Percentiles rank a stretch among this genome's conserved stretches.
These are phyloP conservation scores for Formica exsecta DNA, from an alignment of 1,140 invertebrate species.

Conservation along the genomic window DNA sequence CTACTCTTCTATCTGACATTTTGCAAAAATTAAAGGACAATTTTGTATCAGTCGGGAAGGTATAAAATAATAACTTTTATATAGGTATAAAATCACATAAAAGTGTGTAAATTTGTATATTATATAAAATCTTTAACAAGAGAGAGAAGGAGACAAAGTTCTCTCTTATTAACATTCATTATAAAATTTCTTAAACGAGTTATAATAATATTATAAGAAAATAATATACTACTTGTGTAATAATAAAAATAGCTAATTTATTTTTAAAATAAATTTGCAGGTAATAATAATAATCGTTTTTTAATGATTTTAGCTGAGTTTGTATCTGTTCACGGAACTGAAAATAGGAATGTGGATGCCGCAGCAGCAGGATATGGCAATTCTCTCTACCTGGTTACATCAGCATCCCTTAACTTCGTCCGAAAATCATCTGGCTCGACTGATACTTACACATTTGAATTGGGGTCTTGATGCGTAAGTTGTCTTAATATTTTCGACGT, in stretches of 20 bases:
- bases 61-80: constrained; percentile 77
- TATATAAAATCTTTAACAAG: background rate
- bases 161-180: constrained; percentile 22
- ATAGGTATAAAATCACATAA: constrained; percentile 1
- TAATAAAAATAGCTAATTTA: background rate
- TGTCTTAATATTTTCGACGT: background rate
- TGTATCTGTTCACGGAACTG: constrained; percentile 92
- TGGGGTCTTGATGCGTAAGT: constrained; percentile 88
- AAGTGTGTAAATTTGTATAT: background rate
- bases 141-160: too few relatives aligned
- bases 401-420: constrained; percentile 87
- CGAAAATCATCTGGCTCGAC: constrained; percentile 90
- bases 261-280: constrained; percentile 8
- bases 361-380: constrained; percentile 89
- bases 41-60: constrained; percentile 89
- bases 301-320: constrained; percentile 85
- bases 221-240: background rate
- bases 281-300: constrained; percentile 1
- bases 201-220: background rate
- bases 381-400: constrained; percentile 90
- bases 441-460: constrained; percentile 91
- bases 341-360: constrained; percentile 91
- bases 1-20: constrained; percentile 90
- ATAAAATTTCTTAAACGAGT: constrained; percentile 35
- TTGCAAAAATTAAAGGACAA: constrained; percentile 89